phyloP scores from a whole-genome alignment of 2,797 vertebrate genomes.

The Cyclura pinguis region DNA sequence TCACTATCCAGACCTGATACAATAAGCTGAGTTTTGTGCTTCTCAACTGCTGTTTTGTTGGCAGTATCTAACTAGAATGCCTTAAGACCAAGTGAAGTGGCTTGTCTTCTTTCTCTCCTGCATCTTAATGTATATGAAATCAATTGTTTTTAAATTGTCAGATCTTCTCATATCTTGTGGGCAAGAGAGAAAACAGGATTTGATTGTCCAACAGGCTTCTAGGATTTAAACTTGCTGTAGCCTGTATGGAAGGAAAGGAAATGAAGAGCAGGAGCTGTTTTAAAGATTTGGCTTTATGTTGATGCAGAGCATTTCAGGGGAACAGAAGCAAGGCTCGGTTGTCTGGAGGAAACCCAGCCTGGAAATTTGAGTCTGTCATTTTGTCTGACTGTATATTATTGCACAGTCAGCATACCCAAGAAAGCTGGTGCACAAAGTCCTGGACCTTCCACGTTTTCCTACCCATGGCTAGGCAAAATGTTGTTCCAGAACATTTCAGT shows the following conservation, averaged over 20 bases:
- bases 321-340: neutral
- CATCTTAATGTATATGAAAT: neutral
- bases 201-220: neutral
- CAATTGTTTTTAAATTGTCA: neutral
- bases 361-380: neutral
- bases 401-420: neutral
- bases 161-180: neutral
- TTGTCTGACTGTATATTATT: constrained; percentile 2
- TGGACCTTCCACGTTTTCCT: neutral
- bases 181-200: neutral
- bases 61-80: neutral
- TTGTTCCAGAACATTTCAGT: neutral
- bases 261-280: neutral
- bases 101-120: neutral
- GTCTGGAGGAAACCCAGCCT: neutral
- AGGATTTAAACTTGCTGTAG: neutral
- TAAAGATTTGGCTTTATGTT: neutral
- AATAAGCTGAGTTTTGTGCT: neutral
- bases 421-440: neutral
- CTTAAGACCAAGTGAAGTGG: neutral
- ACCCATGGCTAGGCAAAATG: neutral
- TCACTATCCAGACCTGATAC: neutral
- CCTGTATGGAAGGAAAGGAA: neutral
- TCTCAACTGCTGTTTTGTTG: neutral
- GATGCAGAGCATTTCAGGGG: neutral